Base-by-base conservation (phyloP, 2,797 vertebrate species). In the Heteromormyrus szaboi region DNA sequence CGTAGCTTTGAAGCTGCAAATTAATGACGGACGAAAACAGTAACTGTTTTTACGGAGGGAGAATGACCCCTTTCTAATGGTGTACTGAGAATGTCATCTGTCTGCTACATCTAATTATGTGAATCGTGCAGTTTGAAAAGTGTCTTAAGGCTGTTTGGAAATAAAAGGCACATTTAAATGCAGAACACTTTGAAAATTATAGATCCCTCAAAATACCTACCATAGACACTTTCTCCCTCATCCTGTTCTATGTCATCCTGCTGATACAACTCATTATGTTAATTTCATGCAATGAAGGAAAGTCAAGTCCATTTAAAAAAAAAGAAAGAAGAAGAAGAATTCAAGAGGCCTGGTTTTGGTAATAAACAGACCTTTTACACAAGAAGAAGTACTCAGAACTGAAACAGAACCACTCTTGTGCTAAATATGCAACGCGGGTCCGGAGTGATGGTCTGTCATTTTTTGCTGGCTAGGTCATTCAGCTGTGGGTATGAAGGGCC, bases 401-500 rank as follows among this genome's bases (percentile, higher is more conserved):
- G 95, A 94, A 96, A 97, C 96, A 97, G 95, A 95, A 95, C 95
- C 95, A 95, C 95, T 95, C 94, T 96, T 96, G 95, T 96, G 95
- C 97, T 97, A 96, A 96, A 97, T 96, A 96, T 97, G 96, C 95
- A 95, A 96, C 95, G 96, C 96, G 96, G 96, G 90, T 94, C 94
- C 94, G 96, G 96, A 96, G 96, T 90, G 96, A 96, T 96, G 96
- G 94, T 41, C 37, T 41, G 76, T 95, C 95, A 95, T 96, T 96
- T 97, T 96, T 96, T 94, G 95, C 94, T 96, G 96, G 96, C 96
- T 96, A 96, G 96, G 96, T 97, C 96, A 97, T 96, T 97, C 96
- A 96, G 85, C 86, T 96, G 62, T 53, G 88, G 95, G 94, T 96
- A 97, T 96, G 96, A 97, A 97, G 96, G 96, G 95, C 96, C 96